These are phyloP conservation scores for Orthonevra nobilis DNA, from an alignment of 2,888 invertebrate species.

Conservation along the genomic window DNA sequence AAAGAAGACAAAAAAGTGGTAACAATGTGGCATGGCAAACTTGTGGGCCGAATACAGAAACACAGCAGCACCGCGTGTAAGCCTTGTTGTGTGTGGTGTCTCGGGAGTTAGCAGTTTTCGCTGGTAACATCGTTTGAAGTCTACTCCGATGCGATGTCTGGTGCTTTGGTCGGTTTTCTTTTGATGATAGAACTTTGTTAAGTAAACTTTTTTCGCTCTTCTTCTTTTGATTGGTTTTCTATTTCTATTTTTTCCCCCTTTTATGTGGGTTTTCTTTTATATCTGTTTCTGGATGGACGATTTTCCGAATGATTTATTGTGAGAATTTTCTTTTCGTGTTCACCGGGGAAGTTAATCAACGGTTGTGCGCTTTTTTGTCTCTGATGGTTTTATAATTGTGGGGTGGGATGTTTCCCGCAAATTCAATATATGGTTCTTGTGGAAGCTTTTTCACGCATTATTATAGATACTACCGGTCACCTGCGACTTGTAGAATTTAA, in stretches of 20 bases:
- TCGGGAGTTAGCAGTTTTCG: constrained; percentile 35
- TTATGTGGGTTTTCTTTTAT: not conserved
- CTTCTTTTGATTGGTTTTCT: constrained; percentile 34
- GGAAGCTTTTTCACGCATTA: no score
- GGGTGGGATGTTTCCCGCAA: no score
- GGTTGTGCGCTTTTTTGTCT: not conserved
- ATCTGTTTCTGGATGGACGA: constrained; percentile 20
- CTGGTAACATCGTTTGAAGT: constrained; percentile 27
- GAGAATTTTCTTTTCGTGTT: constrained; percentile 10
- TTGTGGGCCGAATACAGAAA: constrained; percentile 22
- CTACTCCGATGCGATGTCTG: constrained; percentile 11
- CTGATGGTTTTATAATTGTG: no score
- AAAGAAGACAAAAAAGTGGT: constrained; percentile 18
- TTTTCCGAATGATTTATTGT: constrained; percentile 36
- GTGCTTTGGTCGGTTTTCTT: constrained; percentile 18
- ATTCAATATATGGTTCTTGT: no score
- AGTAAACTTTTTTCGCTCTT: constrained; percentile 15
- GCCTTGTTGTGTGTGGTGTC: constrained; percentile 16
- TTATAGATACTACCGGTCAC: no score
- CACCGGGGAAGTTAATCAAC: constrained; percentile 23
- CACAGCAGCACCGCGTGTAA: no score
- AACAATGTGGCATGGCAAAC: constrained; percentile 23
- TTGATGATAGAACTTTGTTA: constrained; percentile 42
- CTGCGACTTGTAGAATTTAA: no score
- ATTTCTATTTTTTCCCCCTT: not conserved